These are phyloP conservation scores for Argya squamiceps DNA, from an alignment of 2,797 vertebrate genomes.

Conservation along the genomic window DNA sequence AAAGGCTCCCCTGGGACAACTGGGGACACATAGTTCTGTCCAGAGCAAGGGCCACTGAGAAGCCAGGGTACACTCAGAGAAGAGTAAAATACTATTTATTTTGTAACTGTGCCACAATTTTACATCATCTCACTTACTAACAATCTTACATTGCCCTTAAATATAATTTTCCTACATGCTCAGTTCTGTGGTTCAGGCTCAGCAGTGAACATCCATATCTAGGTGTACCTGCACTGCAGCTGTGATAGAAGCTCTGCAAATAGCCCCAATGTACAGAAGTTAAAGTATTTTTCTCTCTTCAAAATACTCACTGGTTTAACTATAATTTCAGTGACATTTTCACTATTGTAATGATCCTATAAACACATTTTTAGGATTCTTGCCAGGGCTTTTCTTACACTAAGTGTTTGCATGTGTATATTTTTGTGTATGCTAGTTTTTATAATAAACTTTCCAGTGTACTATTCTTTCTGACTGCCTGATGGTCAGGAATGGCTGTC, in stretches of 20 bases:
- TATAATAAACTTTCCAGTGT: neutral
- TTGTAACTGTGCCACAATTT: neutral
- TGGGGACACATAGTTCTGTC: neutral
- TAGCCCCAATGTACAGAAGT: neutral
- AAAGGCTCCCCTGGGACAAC: neutral
- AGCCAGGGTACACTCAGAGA: neutral
- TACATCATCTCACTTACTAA: neutral
- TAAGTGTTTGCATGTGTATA: neutral
- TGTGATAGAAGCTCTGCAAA: neutral
- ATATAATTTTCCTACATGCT: neutral
- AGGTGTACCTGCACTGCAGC: neutral
- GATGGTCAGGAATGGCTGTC: neutral
- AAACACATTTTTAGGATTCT: slow-evolving; percentile 6
- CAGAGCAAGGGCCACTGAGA: neutral
- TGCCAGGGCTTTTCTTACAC: neutral
- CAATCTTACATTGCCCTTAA: neutral
- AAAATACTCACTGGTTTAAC: neutral
- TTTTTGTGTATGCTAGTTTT: neutral
- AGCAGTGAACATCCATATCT: neutral
- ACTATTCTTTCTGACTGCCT: neutral
- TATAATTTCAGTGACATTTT: neutral
- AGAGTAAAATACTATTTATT: neutral
- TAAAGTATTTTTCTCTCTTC: neutral
- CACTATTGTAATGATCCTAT: neutral
- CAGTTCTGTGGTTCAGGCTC: neutral